A percentile compares a stretch with the other conserved stretches of the same genome.
Evolutionary conservation across 2,113 vertebrate species (phyloP).

Genomic region (Semnornis frantzii): DNA sequence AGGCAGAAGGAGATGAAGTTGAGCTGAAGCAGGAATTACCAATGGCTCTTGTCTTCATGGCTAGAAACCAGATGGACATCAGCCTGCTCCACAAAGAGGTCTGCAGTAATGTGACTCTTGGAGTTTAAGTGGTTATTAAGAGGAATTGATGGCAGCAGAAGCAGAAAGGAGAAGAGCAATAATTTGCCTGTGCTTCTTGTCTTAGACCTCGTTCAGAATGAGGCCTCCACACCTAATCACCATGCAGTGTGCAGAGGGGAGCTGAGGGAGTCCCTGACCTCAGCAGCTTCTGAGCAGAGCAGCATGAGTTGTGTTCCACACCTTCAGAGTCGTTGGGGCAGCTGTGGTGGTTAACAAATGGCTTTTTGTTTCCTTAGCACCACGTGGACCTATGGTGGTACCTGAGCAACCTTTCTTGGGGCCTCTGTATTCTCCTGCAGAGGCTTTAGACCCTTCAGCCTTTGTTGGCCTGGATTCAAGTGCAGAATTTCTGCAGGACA

Average conservation of each 20-base stretch:
- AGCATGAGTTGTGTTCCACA: not conserved
- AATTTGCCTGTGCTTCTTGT: not conserved
- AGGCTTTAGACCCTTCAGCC: slow-evolving; percentile 4
- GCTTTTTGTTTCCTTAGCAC: not conserved
- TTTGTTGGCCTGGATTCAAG: slow-evolving; percentile 20
- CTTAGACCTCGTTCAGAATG: not conserved
- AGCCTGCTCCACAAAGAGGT: not conserved
- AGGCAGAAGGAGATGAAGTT: not conserved
- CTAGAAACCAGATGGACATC: accelerated
- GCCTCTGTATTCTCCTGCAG: slow-evolving; percentile 16
- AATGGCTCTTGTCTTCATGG: not conserved
- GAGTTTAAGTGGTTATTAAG: not conserved
- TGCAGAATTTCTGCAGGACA: slow-evolving; percentile 16
- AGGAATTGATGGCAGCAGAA: not conserved
- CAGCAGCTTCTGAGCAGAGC: not conserved
- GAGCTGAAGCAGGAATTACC: not conserved
- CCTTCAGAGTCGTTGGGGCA: too few relatives aligned
- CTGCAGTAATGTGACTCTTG: not conserved
- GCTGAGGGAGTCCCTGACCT: not conserved
- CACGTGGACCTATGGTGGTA: not conserved
- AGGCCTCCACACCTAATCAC: too few relatives aligned
- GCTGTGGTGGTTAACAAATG: not conserved
- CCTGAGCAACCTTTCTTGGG: slow-evolving; percentile 50
- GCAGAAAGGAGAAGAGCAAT: not conserved
- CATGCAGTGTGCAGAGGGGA: not conserved